Evolutionary conservation across 2,797 vertebrate species (phyloP).

Genomic region (Lacerta bilineata): DNA sequence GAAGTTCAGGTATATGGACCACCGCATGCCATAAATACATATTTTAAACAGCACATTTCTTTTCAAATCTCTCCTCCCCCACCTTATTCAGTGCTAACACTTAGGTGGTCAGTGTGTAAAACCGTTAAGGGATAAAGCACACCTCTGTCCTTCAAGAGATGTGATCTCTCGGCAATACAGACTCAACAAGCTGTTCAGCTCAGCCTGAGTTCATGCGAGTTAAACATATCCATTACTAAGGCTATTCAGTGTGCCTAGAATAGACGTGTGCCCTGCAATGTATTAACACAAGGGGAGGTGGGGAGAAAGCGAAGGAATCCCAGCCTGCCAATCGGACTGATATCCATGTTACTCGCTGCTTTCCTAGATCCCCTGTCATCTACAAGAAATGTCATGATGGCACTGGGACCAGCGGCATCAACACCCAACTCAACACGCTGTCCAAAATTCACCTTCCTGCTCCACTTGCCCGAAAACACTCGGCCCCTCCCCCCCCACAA

Average conservation of each 20-base stretch:
- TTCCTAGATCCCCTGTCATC: slow-evolving; percentile 77
- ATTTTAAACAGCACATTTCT: slow-evolving; percentile 27
- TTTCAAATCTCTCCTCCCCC: neutral
- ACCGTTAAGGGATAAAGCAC: neutral
- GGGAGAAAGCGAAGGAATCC: slow-evolving; percentile 34
- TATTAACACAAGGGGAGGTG: slow-evolving; percentile 54
- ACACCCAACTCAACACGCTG: slow-evolving; percentile 70
- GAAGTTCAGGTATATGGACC: neutral
- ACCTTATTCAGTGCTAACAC: slow-evolving; percentile 32
- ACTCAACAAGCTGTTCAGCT: slow-evolving; percentile 45
- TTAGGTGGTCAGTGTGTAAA: slow-evolving; percentile 27
- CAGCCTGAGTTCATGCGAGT: slow-evolving; percentile 53
- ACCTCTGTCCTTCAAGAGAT: slow-evolving; percentile 24
- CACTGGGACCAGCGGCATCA: slow-evolving; percentile 72
- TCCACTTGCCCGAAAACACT: slow-evolving; percentile 70
- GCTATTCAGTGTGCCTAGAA: slow-evolving; percentile 59
- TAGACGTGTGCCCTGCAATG: slow-evolving; percentile 55
- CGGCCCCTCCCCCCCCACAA: slow-evolving; percentile 40
- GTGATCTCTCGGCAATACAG: slow-evolving; percentile 25
- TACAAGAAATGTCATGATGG: slow-evolving; percentile 75
- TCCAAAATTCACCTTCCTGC: slow-evolving; percentile 71
- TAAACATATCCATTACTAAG: slow-evolving; percentile 55
- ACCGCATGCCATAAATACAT: neutral
- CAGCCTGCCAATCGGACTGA: slow-evolving; percentile 72
- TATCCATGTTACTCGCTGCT: slow-evolving; percentile 74